Percentiles rank a stretch among this genome's conserved stretches.
phyloP scores from a whole-genome alignment of 2,113 vertebrate species.

The Syngnathus typhle region DNA sequence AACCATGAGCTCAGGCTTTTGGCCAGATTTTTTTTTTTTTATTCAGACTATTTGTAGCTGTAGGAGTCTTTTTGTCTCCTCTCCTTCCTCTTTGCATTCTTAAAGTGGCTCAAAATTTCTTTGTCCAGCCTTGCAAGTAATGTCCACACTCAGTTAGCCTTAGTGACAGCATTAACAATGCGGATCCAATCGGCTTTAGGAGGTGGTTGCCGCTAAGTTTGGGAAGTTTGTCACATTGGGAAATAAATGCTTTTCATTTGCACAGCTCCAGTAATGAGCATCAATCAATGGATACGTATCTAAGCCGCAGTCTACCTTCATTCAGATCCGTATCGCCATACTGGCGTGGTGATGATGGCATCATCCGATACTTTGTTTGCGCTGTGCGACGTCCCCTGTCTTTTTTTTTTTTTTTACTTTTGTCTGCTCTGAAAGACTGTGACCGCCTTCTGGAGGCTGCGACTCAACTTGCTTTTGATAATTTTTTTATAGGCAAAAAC shows the following conservation, averaged over 20 bases:
- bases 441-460: not conserved
- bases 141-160: conserved; percentile 16
- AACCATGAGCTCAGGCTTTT: not conserved
- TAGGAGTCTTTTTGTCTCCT: conserved; percentile 48
- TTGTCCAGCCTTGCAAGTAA: conserved; percentile 1
- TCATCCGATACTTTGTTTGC: conserved; percentile 40
- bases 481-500: not conserved
- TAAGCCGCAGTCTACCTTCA: conserved; percentile 27
- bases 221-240: conserved; percentile 18
- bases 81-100: conserved; percentile 8
- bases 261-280: conserved; percentile 32
- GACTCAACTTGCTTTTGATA: not conserved
- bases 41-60: conserved; percentile 6
- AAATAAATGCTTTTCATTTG: conserved; percentile 27
- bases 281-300: conserved; percentile 15
- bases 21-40: conserved; percentile 22
- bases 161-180: conserved; percentile 20
- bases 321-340: conserved; percentile 48
- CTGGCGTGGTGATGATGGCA: conserved; percentile 45
- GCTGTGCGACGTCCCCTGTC: conserved; percentile 19
- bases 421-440: conserved; percentile 24
- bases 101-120: conserved; percentile 10
- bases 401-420: conserved; percentile 7
- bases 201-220: conserved; percentile 40
- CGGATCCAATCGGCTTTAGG: conserved; percentile 5